These are phyloP conservation scores for Hylomyscus alleni DNA, from an alignment of 2,797 vertebrate species.

Conservation along the genomic window DNA sequence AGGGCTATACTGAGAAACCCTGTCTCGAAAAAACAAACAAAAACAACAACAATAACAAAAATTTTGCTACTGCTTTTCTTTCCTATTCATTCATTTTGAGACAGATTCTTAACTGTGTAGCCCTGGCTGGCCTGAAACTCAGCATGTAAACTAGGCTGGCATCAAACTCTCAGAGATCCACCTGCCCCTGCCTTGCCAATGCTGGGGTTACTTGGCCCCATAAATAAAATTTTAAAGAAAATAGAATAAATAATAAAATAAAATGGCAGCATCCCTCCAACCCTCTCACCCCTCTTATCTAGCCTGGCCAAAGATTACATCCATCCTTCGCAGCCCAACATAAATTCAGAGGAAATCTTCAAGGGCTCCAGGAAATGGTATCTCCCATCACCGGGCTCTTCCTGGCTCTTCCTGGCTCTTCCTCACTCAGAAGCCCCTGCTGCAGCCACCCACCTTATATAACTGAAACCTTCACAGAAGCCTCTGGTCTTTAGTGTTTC, in stretches of 20 bases:
- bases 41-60: too few relatives aligned
- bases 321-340: not conserved
- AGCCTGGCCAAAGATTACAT: not conserved
- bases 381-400: not conserved
- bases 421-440: not conserved
- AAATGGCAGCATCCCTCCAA: rapidly evolving
- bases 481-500: not conserved
- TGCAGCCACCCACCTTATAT: not conserved
- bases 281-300: not conserved
- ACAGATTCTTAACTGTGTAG: not conserved
- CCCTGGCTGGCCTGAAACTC: not conserved
- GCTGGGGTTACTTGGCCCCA: not conserved
- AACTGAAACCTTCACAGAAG: not conserved
- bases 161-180: not conserved
- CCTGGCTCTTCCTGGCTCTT: not conserved
- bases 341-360: not conserved
- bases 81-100: not conserved
- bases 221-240: not conserved
- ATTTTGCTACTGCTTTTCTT: not conserved
- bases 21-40: too few relatives aligned
- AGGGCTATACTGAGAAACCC: too few relatives aligned
- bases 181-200: not conserved
- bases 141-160: not conserved
- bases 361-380: not conserved
- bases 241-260: not conserved